phyloP scores from a whole-genome alignment of 2,888 invertebrate species.

The Pachliopta kotzebuea region DNA sequence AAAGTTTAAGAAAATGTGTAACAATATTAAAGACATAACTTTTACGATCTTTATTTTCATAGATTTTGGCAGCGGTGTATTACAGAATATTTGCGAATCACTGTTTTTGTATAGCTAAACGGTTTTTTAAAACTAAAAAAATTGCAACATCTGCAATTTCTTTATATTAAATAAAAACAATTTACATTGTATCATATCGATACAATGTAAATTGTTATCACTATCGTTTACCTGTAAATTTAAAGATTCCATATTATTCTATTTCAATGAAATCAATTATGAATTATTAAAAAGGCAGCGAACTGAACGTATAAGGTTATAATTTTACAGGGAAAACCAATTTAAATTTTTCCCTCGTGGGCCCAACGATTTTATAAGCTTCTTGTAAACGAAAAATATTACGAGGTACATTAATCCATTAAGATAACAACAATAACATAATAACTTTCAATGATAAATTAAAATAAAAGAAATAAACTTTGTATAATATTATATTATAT shows the following conservation, averaged over 20 bases:
- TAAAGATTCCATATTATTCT: not conserved
- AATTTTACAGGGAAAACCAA: slow-evolving; percentile 29
- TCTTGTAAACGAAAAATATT: slow-evolving; percentile 18
- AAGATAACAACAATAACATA: too few species aligned
- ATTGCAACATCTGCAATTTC: too few species aligned
- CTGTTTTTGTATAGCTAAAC: too few species aligned
- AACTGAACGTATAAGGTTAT: slow-evolving; percentile 21
- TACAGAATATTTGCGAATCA: too few species aligned
- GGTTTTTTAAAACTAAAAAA: too few species aligned
- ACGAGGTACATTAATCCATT: not conserved
- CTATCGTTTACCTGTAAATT: not conserved
- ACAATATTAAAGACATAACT: not conserved
- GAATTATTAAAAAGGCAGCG: slow-evolving; percentile 24
- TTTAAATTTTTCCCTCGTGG: slow-evolving; percentile 19
- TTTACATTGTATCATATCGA: too few species aligned
- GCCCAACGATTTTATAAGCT: slow-evolving; percentile 16
- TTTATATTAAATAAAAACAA: too few species aligned
- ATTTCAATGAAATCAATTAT: slow-evolving; percentile 13
- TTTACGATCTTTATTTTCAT: too few species aligned
- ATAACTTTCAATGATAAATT: too few species aligned
- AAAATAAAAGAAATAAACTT: too few species aligned
- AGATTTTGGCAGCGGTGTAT: too few species aligned
- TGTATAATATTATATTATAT: too few species aligned
- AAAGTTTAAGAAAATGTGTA: slow-evolving; percentile 11
- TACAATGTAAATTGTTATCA: not conserved